Conservation (phyloP, 2,888 invertebrate species). For the Eulithis testata region DNA sequence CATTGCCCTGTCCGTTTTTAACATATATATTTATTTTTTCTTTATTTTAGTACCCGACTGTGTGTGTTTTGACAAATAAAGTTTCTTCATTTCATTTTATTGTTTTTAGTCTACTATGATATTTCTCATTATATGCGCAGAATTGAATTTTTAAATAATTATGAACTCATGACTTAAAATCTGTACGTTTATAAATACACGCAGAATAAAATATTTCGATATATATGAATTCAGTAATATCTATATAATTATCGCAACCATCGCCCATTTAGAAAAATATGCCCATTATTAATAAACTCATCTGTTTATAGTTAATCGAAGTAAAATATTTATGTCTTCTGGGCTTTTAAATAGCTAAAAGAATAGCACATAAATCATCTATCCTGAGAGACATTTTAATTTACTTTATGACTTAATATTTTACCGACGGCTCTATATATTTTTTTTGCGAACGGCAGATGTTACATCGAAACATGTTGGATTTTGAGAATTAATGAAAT, state of each 20-base stretch:
- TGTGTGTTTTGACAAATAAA: too few relatives aligned
- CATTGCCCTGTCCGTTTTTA: background rate
- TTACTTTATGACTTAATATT: slow-evolving; percentile 39
- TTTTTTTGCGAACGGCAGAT: slow-evolving; percentile 39
- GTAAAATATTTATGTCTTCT: slow-evolving; percentile 26
- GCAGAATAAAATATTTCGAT: too few relatives aligned
- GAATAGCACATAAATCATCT: slow-evolving; percentile 35
- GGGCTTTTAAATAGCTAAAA: slow-evolving; percentile 23
- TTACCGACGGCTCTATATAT: slow-evolving; percentile 31
- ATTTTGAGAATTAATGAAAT: slow-evolving; percentile 33
- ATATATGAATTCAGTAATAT: background rate
- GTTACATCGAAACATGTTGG: slow-evolving; percentile 32
- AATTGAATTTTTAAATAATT: background rate
- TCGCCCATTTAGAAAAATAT: too few relatives aligned
- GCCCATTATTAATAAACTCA: slow-evolving; percentile 8
- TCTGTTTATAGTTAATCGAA: slow-evolving; percentile 14
- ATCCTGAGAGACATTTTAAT: slow-evolving; percentile 32
- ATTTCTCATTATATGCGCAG: background rate
- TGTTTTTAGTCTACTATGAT: background rate
- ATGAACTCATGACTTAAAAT: too few relatives aligned
- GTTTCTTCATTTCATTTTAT: too few relatives aligned
- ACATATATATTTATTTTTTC: too few relatives aligned
- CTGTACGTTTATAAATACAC: too few relatives aligned
- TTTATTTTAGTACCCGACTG: too few relatives aligned
- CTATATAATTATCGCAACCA: background rate